A percentile compares a stretch with the other conserved stretches of the same genome.
These are phyloP conservation scores for Hypsopygia costalis DNA, from an alignment of 2,888 invertebrate species.

Conservation along the genomic window DNA sequence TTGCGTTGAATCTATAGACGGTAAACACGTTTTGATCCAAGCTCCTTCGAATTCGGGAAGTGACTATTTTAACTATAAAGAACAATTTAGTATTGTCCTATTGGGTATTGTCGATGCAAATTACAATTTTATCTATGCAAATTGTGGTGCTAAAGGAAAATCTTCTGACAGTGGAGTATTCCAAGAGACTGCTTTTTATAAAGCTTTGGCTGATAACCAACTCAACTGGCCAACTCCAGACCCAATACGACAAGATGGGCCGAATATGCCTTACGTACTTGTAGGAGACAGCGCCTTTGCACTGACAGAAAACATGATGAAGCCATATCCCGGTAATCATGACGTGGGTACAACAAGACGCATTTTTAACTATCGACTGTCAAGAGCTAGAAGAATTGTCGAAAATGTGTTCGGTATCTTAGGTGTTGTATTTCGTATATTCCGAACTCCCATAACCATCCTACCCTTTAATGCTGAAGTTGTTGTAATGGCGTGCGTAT, in stretches of 20 bases:
- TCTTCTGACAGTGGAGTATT: conserved; percentile 10
- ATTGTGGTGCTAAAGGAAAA: conserved; percentile 7
- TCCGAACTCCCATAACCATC: conserved; percentile 24
- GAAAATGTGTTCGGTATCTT: conserved; percentile 24
- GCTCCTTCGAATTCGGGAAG: conserved; percentile 11
- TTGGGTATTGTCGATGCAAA: conserved; percentile 8
- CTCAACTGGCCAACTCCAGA: conserved; percentile 23
- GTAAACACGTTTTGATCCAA: conserved; percentile 8
- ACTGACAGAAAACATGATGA: conserved; percentile 28
- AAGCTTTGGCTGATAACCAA: conserved; percentile 22
- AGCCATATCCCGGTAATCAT: conserved; percentile 26
- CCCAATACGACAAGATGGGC: conserved; percentile 21
- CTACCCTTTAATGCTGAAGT: conserved; percentile 24
- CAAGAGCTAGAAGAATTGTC: conserved; percentile 24
- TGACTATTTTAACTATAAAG: conserved; percentile 11
- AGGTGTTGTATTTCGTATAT: conserved; percentile 28
- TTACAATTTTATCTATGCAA: conserved; percentile 10
- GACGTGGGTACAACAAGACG: conserved; percentile 24
- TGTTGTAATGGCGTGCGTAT: conserved; percentile 24
- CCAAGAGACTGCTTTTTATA: conserved; percentile 11
- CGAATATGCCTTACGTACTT: conserved; percentile 23
- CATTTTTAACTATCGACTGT: conserved; percentile 27
- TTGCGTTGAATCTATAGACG: conserved; percentile 13
- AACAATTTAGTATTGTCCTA: conserved; percentile 9
- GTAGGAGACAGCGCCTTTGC: conserved; percentile 36